Percentiles rank a stretch among this genome's conserved stretches.
Conservation (phyloP, 2,113 vertebrate genomes). For the Nycticebus coucang region DNA sequence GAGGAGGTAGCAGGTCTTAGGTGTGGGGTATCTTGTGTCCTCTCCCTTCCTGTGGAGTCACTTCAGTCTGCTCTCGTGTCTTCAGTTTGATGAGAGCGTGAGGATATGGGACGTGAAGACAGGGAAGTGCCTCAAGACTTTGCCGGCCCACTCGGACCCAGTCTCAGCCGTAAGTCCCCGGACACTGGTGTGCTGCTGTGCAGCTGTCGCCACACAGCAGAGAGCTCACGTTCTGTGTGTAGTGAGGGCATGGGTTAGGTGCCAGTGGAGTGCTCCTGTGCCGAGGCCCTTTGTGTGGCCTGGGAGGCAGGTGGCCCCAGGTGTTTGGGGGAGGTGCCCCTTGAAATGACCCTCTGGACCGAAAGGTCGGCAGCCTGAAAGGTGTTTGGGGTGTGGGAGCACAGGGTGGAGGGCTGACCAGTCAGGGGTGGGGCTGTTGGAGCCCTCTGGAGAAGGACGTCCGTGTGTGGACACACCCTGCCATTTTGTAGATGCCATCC, state of each 20-base stretch:
- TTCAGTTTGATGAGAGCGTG: conserved; percentile 97
- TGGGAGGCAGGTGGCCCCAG: neutral
- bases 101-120: conserved; percentile 99
- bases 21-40: neutral
- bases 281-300: neutral
- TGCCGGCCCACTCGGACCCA: conserved; percentile 97
- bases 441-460: fast-evolving
- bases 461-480: fast-evolving
- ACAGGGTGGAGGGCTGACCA: fast-evolving
- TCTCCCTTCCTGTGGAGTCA: fast-evolving
- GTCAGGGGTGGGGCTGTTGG: fast-evolving
- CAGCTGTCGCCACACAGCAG: fast-evolving
- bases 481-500: fast-evolving
- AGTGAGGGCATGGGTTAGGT: fast-evolving
- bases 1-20: neutral
- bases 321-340: neutral
- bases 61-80: neutral
- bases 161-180: conserved; percentile 90
- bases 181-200: neutral
- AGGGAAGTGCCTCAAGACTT: conserved; percentile 98
- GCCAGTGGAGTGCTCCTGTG: neutral
- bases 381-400: neutral
- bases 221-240: neutral
- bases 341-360: fast-evolving
- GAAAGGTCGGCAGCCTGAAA: fast-evolving